Percentiles rank a stretch among this genome's conserved stretches.
Conservation (phyloP, 2,888 invertebrate species). For the Pachycephus smyrnensis region DNA sequence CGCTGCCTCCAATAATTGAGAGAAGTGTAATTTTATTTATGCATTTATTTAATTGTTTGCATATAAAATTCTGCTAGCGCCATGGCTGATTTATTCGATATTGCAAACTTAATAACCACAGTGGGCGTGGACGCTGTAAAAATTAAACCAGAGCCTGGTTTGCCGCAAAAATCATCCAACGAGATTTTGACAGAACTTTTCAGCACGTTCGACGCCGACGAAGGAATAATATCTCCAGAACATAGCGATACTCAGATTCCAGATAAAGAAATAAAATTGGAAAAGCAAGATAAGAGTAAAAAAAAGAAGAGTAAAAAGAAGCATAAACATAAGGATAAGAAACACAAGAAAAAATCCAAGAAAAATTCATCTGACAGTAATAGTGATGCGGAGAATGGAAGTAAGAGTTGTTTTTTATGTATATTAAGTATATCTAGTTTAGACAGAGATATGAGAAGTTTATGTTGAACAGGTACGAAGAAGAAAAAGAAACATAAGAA, state of each 20-base stretch:
- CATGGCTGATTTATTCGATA: conserved; percentile 62
- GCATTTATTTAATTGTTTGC: not conserved
- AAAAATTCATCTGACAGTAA: conserved; percentile 60
- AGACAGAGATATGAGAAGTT: not conserved
- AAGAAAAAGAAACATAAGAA: conserved; percentile 62
- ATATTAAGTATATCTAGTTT: not conserved
- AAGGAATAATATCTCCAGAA: conserved; percentile 54
- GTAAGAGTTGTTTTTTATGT: conserved; percentile 35
- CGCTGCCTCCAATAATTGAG: not conserved
- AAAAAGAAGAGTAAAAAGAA: conserved; percentile 59
- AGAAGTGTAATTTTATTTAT: not conserved
- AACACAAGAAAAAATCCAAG: conserved; percentile 68
- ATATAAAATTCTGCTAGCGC: not conserved
- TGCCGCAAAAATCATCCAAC: conserved; percentile 75
- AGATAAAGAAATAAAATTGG: conserved; percentile 38
- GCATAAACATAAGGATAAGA: conserved; percentile 71
- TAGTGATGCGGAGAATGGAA: conserved; percentile 51
- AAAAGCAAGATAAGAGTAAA: conserved; percentile 42
- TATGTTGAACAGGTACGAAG: conserved; percentile 39
- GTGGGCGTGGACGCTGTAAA: conserved; percentile 63
- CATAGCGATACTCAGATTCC: conserved; percentile 34
- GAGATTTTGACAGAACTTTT: conserved; percentile 88
- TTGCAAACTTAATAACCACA: conserved; percentile 62
- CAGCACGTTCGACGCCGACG: conserved; percentile 74
- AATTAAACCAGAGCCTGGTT: conserved; percentile 61